phyloP scores from a whole-genome alignment of 1,140 invertebrate genomes.

The Ceratosolen solmsi region DNA sequence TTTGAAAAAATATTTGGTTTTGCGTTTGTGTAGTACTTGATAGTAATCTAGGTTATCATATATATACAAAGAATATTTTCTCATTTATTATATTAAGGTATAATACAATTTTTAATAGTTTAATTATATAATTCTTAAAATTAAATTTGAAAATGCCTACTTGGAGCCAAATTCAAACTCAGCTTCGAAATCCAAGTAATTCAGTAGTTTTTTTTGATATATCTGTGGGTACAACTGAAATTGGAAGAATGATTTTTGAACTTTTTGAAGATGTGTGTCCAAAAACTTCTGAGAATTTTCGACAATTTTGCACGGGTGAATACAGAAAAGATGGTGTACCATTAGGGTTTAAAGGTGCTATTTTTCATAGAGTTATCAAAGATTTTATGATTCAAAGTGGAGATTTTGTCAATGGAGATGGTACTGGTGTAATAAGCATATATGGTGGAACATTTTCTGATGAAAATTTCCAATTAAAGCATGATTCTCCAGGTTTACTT shows the following conservation, averaged over 20 bases:
- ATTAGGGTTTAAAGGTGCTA: slow-evolving; percentile 81
- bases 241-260: slow-evolving; percentile 95
- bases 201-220: slow-evolving; percentile 98
- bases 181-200: slow-evolving; percentile 92
- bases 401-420: slow-evolving; percentile 91
- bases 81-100: too few relatives aligned
- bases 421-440: slow-evolving; percentile 92
- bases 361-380: slow-evolving; percentile 94
- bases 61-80: too few relatives aligned
- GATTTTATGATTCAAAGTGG: slow-evolving; percentile 94
- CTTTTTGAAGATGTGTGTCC: slow-evolving; percentile 94
- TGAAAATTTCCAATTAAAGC: slow-evolving; percentile 93
- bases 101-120: not conserved
- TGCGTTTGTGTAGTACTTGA: too few relatives aligned
- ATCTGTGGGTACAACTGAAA: slow-evolving; percentile 88
- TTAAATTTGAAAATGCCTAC: slow-evolving; percentile 81
- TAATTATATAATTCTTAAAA: slow-evolving; percentile 10
- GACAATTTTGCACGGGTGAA: slow-evolving; percentile 92
- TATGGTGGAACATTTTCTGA: slow-evolving; percentile 85
- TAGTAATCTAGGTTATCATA: too few relatives aligned
- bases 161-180: slow-evolving; percentile 94
- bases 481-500: slow-evolving; percentile 88
- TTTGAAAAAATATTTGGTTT: too few relatives aligned
- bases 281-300: slow-evolving; percentile 95
- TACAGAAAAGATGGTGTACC: slow-evolving; percentile 80